Evolutionary conservation across 2,888 invertebrate species (phyloP).

Genomic region (Drosophila nr. medialis): DNA sequence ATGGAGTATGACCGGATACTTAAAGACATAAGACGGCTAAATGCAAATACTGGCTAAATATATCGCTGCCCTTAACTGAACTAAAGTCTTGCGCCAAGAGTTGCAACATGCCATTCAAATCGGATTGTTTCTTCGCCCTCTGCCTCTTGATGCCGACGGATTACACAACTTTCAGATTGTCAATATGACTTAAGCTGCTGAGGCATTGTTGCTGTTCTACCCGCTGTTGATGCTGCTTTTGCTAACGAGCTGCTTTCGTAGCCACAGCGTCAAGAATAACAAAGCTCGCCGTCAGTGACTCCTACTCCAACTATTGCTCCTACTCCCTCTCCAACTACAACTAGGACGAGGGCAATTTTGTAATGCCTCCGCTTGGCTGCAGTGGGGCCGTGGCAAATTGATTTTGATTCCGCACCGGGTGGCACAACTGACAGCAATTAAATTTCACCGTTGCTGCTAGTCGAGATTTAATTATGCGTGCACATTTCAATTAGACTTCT

Average conservation of each 20-base stretch:
- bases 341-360: slow-evolving; percentile 52
- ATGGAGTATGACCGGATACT: slow-evolving; percentile 28
- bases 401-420: slow-evolving; percentile 43
- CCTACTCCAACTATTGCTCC: slow-evolving; percentile 1
- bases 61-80: slow-evolving; percentile 55
- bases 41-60: slow-evolving; percentile 74
- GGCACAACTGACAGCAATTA: slow-evolving; percentile 58
- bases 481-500: slow-evolving; percentile 63
- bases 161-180: slow-evolving; percentile 61
- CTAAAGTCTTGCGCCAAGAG: slow-evolving; percentile 37
- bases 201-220: slow-evolving; percentile 54
- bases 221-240: slow-evolving; percentile 27
- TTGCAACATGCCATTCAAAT: slow-evolving; percentile 54
- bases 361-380: slow-evolving; percentile 32
- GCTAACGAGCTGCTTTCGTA: slow-evolving; percentile 67
- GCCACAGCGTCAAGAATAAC: slow-evolving; percentile 72
- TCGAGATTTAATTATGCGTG: slow-evolving; percentile 71
- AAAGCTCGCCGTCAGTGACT: slow-evolving; percentile 37
- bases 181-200: slow-evolving; percentile 63
- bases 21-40: slow-evolving; percentile 72
- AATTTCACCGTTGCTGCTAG: slow-evolving; percentile 40
- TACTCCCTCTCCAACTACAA: not conserved
- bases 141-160: slow-evolving; percentile 31
- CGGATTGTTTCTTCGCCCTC: slow-evolving; percentile 39
- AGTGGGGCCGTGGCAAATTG: slow-evolving; percentile 47